phyloP scores from a whole-genome alignment of 2,797 vertebrate species.

The Rhinophrynus dorsalis region DNA sequence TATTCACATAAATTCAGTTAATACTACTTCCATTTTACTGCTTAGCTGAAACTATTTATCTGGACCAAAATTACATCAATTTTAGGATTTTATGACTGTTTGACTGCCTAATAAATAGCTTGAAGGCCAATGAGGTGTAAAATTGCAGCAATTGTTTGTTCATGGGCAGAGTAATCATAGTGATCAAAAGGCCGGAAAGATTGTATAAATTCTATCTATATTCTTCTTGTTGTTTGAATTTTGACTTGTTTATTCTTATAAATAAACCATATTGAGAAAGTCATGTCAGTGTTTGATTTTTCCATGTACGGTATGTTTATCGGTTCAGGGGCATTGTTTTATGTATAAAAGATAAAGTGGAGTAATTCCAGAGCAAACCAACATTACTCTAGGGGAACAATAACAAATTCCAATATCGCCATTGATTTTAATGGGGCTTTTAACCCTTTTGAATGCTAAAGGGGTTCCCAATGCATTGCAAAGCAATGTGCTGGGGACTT shows the following conservation, averaged over 20 bases:
- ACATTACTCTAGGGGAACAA: too few species aligned
- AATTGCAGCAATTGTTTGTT: slow-evolving; percentile 18
- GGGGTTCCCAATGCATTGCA: too few species aligned
- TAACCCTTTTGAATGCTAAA: too few species aligned
- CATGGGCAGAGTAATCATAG: not conserved
- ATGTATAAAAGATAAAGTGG: too few species aligned
- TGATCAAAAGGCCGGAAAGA: not conserved
- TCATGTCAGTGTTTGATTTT: too few species aligned
- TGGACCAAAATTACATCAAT: slow-evolving; percentile 20
- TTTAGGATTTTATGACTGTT: slow-evolving; percentile 34
- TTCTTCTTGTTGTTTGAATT: not conserved
- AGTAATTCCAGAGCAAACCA: too few species aligned
- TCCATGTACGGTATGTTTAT: slow-evolving; percentile 44
- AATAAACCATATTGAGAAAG: too few species aligned
- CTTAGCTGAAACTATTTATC: slow-evolving; percentile 7
- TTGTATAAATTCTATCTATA: not conserved
- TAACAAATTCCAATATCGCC: too few species aligned
- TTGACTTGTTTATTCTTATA: not conserved
- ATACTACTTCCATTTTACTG: slow-evolving; percentile 17
- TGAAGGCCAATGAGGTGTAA: slow-evolving; percentile 14
- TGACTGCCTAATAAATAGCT: slow-evolving; percentile 21
- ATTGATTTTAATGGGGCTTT: too few species aligned
- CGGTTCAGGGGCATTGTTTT: too few species aligned
- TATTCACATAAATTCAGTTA: too few species aligned
- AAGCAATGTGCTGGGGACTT: too few species aligned